Evolutionary conservation across 37 sponge, comb jelly and placozoan species (phyloP).

Genomic region (Cliona cf. orientalis): DNA sequence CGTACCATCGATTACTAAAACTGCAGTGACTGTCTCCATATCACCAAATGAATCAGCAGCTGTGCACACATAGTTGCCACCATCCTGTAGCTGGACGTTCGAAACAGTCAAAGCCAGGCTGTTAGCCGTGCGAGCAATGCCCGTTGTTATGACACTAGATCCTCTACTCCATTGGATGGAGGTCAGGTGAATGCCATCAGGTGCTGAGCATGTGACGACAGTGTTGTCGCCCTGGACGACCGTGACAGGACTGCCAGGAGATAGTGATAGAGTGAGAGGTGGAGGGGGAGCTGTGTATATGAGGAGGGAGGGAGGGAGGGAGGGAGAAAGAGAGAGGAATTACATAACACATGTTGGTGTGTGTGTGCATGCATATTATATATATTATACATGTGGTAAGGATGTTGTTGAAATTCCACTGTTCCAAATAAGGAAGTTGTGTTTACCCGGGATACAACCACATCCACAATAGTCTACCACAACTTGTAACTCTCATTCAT

Average conservation of each 20-base stretch:
- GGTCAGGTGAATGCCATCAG: background rate
- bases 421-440: no score
- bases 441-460: no score
- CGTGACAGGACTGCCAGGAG: constrained; percentile 1
- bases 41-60: background rate
- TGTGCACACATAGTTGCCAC: background rate
- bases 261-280: background rate
- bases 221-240: background rate
- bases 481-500: no score
- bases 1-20: background rate
- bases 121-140: background rate
- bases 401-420: background rate
- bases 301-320: background rate
- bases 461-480: no score
- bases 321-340: background rate
- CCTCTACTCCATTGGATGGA: constrained; percentile 1
- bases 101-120: background rate
- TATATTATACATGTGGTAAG: background rate
- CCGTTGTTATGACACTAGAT: background rate
- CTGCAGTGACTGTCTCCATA: background rate
- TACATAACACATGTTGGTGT: no score
- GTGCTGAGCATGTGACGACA: background rate
- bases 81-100: background rate
- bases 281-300: constrained; percentile 12
- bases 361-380: no score